These are phyloP conservation scores for Epinotia brunnichana DNA, from an alignment of 2,888 invertebrate species.

Conservation along the genomic window DNA sequence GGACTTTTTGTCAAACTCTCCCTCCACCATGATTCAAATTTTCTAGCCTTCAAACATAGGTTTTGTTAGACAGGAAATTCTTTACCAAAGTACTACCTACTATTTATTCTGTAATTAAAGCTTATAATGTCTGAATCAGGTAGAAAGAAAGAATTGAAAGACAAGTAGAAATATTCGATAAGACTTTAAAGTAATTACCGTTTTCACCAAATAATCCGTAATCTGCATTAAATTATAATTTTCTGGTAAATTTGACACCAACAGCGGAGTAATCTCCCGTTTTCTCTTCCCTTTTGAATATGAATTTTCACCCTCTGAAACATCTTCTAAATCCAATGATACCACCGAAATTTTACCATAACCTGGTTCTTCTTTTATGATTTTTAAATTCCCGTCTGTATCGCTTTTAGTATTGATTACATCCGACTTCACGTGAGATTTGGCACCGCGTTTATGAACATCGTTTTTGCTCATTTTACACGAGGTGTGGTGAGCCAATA, in stretches of 20 bases:
- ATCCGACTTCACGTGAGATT: not conserved
- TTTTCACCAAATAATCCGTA: constrained; percentile 53
- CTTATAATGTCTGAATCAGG: not conserved
- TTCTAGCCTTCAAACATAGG: too few species aligned
- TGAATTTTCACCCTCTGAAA: not conserved
- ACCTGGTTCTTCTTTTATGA: not conserved
- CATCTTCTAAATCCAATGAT: constrained; percentile 19
- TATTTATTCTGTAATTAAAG: too few species aligned
- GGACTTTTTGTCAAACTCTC: too few species aligned
- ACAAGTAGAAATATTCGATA: not conserved
- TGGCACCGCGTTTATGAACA: not conserved
- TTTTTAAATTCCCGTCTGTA: not conserved
- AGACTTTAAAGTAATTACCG: constrained; percentile 47
- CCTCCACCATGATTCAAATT: too few species aligned
- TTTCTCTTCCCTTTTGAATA: constrained; percentile 20
- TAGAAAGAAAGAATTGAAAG: not conserved
- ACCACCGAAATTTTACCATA: not conserved
- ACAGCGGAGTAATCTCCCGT: constrained; percentile 45
- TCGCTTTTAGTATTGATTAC: not conserved
- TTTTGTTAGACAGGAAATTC: too few species aligned
- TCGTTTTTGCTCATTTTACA: constrained; percentile 14
- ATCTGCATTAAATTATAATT: constrained; percentile 53
- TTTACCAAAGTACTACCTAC: too few species aligned
- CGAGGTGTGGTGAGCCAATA: not conserved
- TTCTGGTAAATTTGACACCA: constrained; percentile 52